Base-by-base conservation (phyloP, 2,797 vertebrate species). In the Chelon labrosus region DNA sequence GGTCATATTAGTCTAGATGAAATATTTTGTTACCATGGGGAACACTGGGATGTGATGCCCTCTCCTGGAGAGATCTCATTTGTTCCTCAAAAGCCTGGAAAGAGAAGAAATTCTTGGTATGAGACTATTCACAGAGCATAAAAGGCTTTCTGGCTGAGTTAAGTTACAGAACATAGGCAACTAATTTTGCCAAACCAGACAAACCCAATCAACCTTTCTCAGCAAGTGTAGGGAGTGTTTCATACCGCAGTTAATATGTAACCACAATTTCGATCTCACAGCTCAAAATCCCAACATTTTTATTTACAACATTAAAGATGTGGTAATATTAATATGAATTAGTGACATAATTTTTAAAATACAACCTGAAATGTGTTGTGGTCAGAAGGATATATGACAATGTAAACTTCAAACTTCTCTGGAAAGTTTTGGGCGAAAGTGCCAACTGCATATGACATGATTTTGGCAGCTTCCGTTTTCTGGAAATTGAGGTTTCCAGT, bases 331-430 rank as follows among this genome's bases (percentile, higher is more conserved):
- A 16, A 16, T 44, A 5, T 16, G n/a, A n/a, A 11, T 22, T 22
- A 8, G 56, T 10, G 16, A 41, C 0, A 31, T 0, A 0, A 27
- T 19, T 35, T 65, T 54, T 22, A 3, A 5, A 50, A 46, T 54
- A 69, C 90, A 88, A 97, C 97, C 94, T 89, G 7, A n/a, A 83
- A 91, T 44, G 12, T 83, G 0, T 52, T 0, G 0, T 0, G 0
- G 5, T 96, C 92, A 3, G 0, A 0, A 2, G 94, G 95, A 79
- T 46, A 82, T 63, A 96, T 84, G 35, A 98, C 94, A 86, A 98
- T 91, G 47, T 82, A 56, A 20, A 97, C 87, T 0, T 93, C 84
- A 46, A 94, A 63, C 8, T 52, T 70, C 0, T 2, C 0, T 0
- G 0, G 0, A n/a, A 0, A 6, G 0, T 0, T 1, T 10, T 2